Base-by-base conservation (phyloP, 2,113 vertebrate species). In the Eleginops maclovinus region DNA sequence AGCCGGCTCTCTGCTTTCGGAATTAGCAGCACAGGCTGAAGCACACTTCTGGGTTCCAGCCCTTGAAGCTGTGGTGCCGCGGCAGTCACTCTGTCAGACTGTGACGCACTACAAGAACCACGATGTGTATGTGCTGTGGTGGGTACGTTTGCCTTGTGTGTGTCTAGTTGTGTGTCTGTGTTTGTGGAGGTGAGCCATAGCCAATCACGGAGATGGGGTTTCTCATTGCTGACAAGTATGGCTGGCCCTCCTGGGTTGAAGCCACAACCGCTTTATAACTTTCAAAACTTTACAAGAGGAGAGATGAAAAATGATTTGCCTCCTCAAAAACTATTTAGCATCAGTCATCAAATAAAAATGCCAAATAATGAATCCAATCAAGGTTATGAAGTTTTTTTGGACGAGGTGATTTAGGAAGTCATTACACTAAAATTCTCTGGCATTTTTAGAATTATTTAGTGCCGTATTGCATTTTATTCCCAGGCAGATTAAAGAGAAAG, bases 201-300 rank as follows among this genome's bases (percentile, higher is more conserved):
- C 83, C 89, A 91, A 89, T 91, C 82, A 84, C 68, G 78, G 82
- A 90, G 84, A 90, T 91, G 79, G 88, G 53, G 62, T 88, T 91
- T 78, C 85, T 88, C 81, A 84, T 82, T 88, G 87, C 84, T 88
- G 83, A 86, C 87, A 79, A 65, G 55, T 64, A 67, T 60, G 79
- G 80, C 83, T 77, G 61, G 72, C 50, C 64, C 44, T 87, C 44
- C 84, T 91, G 87, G 91, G 87, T 65, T 84, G 79, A 55, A 85
- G 89, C 91, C 91, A 91, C 82, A 84, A 92, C 89, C 92, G 88
- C 89, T 90, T 86, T 91, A 87, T 88, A 90, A 86, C 75, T 89
- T 90, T 87, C 56, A 67, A 73, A 87, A 87, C 67, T 66, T 72
- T 72, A 60, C 44, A 49, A 54, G 65, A 78, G 46, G 60, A 68